Base-by-base conservation (phyloP, 2,888 invertebrate species). In the Drosophila pegasa region DNA sequence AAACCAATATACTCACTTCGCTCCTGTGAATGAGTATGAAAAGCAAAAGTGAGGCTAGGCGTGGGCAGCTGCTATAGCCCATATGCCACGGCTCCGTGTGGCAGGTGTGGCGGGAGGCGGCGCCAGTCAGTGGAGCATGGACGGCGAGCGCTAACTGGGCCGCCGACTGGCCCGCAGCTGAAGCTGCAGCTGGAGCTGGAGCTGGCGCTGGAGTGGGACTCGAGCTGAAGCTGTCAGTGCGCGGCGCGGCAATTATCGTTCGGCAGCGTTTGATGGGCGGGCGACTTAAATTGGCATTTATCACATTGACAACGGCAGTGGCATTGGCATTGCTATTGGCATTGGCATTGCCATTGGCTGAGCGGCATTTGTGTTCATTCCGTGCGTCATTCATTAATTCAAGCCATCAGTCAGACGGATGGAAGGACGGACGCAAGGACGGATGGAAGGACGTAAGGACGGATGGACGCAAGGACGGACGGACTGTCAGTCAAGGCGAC, bases 241-340 rank as follows among this genome's bases (percentile, higher is more conserved):
- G 31, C 35, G 20, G 29, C 27, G 40, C 25, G 62, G 71, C 75
- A 77, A 77, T 74, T 74, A 77, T 74, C 54, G 57, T 63, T 29
- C 40, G 57, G 54, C 54, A 52, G 63, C 77, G 70, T 80, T 67
- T 83, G 75, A 79, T 78, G 61, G 66, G 73, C 75, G 61, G 66
- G 73, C 75, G 87, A 88, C 86, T 88, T 88, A 89, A 89, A 88
- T 88, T 83, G 86, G 89, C 87, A 89, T 87, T 89, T 88, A 89
- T 88, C 88, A 88, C 75, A 83, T 72, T 78, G 88, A 79, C 86
- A 82, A 77, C 59, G n/a, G n/a, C n/a, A n/a, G n/a, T n/a, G n/a
- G n/a, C n/a, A n/a, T n/a, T n/a, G n/a, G n/a, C n/a, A n/a, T n/a
- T n/a, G n/a, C n/a, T n/a, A n/a, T n/a, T n/a, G n/a, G n/a, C n/a